Evolutionary conservation across 2,888 invertebrate species (phyloP), one percentile per base, ranked within the genome.

Genomic region (Bellardia pandia): DNA sequence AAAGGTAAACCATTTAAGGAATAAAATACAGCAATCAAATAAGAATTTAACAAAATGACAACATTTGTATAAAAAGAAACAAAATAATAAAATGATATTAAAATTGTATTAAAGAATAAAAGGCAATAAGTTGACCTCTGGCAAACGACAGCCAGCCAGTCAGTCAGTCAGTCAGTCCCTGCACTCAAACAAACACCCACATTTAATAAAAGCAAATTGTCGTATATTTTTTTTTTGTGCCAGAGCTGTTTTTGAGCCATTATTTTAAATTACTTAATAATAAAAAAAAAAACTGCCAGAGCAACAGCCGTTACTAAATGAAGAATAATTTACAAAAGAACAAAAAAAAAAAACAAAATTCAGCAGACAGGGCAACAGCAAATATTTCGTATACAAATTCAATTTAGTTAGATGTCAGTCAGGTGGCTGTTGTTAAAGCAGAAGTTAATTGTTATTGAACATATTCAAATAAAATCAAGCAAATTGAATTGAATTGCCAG

Each of bases 161-260:
- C 51, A 48, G 51, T 1, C 66, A 45, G 13, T 40, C 77, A 77
- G 2, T 11, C 42, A 56, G 42, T n/a, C 45, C 75, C 37, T 14
- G 7, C 14, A 62, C 2, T n/a, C 30, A 64, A n/a, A 37, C 71
- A 51, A 69, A 51, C 85, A 72, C 85, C 85, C 72, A 85, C 85
- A 66, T 66, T 85, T 81, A 81, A 81, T 80, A 51, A 66, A 85
- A 72, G 58, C 76, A 81, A 81, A 77, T 85, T 76, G 79, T 75
- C 9, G 69, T 83, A 23, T 69, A 42, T 23, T 23, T 23, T 23
- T 23, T 23, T 23, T 23, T 23, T 23, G 23, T 23, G 23, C 62
- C 7, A 40, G 48, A 42, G 66, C 37, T 66, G 2, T 14, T 42
- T 66, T 23, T 8, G 23, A 33, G 33, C 42, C 42, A 30, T 60